Conservation (phyloP, 2,113 vertebrate genomes). For the Lepisosteus oculatus region DNA sequence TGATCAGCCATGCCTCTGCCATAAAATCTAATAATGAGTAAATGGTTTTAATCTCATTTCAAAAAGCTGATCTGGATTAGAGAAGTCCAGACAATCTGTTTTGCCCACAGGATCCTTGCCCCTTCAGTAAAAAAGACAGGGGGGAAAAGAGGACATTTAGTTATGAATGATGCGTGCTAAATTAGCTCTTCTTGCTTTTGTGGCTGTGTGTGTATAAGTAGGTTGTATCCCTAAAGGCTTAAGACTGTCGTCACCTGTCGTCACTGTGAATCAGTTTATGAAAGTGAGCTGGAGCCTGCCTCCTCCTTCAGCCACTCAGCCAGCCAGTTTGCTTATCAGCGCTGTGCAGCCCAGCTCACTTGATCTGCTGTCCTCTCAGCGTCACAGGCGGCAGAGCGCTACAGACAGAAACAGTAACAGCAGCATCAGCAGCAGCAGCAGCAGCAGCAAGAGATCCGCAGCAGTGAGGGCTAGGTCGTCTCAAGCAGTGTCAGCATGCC, state of each 20-base stretch:
- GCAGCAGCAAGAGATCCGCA: not conserved
- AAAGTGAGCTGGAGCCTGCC: constrained; percentile 18
- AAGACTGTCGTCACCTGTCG: constrained; percentile 15
- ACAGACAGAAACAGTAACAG: not conserved
- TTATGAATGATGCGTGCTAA: constrained; percentile 43
- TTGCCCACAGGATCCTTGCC: not conserved
- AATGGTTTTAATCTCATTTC: not conserved
- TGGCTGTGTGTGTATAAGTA: not conserved
- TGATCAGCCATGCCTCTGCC: not conserved
- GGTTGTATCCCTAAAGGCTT: constrained; percentile 12
- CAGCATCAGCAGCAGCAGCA: constrained; percentile 15
- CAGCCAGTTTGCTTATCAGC: not conserved
- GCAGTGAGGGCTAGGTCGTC: constrained; percentile 21
- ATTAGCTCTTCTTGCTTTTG: constrained; percentile 30
- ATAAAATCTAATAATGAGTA: not conserved
- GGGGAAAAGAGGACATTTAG: not conserved
- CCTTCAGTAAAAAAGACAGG: not conserved
- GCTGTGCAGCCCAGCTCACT: not conserved
- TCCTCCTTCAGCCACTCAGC: constrained; percentile 8
- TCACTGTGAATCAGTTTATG: constrained; percentile 19
- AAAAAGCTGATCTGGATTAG: not conserved
- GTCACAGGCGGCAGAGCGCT: not conserved
- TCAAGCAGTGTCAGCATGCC: constrained; percentile 34
- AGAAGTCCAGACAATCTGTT: not conserved
- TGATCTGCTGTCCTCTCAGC: not conserved